Conservation (phyloP, 2,797 vertebrate species). For the Mareca penelope region DNA sequence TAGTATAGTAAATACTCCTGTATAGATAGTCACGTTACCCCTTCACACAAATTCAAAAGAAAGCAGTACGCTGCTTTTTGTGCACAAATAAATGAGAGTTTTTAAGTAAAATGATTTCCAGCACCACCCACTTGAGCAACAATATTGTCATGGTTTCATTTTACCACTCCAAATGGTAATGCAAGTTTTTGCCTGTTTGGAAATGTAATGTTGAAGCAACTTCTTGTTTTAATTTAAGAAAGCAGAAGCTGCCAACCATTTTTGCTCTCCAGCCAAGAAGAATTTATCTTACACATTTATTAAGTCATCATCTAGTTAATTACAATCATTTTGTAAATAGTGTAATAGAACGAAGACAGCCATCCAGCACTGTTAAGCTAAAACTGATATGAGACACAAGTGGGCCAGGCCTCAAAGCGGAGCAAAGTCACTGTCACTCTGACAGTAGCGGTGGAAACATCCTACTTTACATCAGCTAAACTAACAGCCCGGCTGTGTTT, state of each 20-base stretch:
- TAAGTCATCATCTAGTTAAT: slow-evolving; percentile 45
- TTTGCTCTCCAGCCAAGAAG: slow-evolving; percentile 45
- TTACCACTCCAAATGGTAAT: slow-evolving; percentile 16
- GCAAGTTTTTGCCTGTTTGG: slow-evolving; percentile 62
- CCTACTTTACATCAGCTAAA: background rate
- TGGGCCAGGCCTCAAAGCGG: background rate
- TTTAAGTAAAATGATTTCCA: slow-evolving; percentile 37
- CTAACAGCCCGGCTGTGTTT: background rate
- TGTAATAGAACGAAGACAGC: background rate
- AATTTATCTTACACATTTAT: slow-evolving; percentile 66
- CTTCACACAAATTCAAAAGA: background rate
- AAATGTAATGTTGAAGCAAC: slow-evolving; percentile 62
- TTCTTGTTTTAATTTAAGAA: slow-evolving; percentile 73
- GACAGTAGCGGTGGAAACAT: fast-evolving
- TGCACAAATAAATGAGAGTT: slow-evolving; percentile 16
- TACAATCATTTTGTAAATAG: slow-evolving; percentile 18
- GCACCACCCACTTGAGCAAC: slow-evolving; percentile 49
- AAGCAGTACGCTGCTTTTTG: slow-evolving; percentile 25
- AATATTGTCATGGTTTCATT: slow-evolving; percentile 43
- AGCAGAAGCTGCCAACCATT: slow-evolving; percentile 57
- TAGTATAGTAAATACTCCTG: background rate
- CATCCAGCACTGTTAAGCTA: background rate
- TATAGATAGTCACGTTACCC: background rate
- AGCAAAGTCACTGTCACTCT: background rate
- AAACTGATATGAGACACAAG: background rate